Percentiles rank a stretch among this genome's conserved stretches.
phyloP scores from a whole-genome alignment of 1,140 invertebrate species.

The Drosophila chauvacae region DNA sequence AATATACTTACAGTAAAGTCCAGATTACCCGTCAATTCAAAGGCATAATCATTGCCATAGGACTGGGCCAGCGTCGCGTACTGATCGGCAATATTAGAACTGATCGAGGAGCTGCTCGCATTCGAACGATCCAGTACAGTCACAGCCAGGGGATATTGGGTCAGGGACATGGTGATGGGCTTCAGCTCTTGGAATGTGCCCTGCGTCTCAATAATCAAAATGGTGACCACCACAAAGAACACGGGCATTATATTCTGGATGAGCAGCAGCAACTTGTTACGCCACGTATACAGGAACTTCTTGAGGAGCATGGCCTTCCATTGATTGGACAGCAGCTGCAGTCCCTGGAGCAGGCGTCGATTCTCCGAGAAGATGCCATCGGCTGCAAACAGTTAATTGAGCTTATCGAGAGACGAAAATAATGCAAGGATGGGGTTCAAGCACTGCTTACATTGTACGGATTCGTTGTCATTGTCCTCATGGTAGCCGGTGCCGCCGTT shows the following conservation, averaged over 20 bases:
- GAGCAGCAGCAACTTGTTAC: constrained; percentile 86
- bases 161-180: constrained; percentile 56
- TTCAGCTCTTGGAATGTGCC: constrained; percentile 43
- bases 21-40: constrained; percentile 12
- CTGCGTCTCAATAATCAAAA: constrained; percentile 84
- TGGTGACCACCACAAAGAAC: constrained; percentile 87
- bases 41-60: constrained; percentile 41
- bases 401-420: constrained; percentile 34
- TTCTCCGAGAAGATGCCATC: constrained; percentile 59
- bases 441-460: constrained; percentile 68
- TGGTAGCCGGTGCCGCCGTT: constrained; percentile 51
- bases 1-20: constrained; percentile 9
- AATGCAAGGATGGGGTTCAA: constrained; percentile 31
- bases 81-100: constrained; percentile 15
- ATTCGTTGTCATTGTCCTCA: constrained; percentile 54
- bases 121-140: constrained; percentile 58
- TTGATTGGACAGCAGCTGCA: constrained; percentile 85
- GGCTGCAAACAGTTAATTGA: constrained; percentile 67
- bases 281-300: constrained; percentile 86
- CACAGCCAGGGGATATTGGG: constrained; percentile 58
- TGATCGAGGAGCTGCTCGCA: accelerated
- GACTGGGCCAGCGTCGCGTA: constrained; percentile 56
- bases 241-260: constrained; percentile 87
- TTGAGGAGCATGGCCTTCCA: constrained; percentile 88
- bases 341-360: constrained; percentile 49